A percentile compares a stretch with the other conserved stretches of the same genome.
Conservation (phyloP, 1,140 invertebrate species). For the Trypoxylus dichotomus region DNA sequence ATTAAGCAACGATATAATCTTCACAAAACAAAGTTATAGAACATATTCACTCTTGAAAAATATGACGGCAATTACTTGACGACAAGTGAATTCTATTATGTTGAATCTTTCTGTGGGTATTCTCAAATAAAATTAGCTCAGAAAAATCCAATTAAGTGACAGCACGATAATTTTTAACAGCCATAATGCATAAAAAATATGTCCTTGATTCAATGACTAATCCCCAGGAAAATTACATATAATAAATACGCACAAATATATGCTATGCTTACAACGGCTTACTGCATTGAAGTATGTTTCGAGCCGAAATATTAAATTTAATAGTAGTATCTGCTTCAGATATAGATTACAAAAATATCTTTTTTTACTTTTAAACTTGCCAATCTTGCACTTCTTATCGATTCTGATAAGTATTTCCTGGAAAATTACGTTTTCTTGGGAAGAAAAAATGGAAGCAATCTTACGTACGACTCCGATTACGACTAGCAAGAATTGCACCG, state of each 20-base stretch:
- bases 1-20: no score
- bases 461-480: not conserved
- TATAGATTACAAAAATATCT: not conserved
- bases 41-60: no score
- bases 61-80: not conserved
- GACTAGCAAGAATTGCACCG: not conserved
- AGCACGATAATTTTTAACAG: not conserved
- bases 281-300: not conserved
- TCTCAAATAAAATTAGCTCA: not conserved
- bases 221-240: not conserved
- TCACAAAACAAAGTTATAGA: no score
- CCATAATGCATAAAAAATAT: not conserved
- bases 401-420: not conserved
- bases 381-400: not conserved
- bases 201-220: slow-evolving; percentile 20
- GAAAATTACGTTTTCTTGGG: not conserved
- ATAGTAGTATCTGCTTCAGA: not conserved
- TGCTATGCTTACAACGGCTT: not conserved
- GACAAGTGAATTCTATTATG: no score
- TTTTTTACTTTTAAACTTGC: no score
- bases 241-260: not conserved
- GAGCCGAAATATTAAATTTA: not conserved
- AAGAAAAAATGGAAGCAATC: not conserved
- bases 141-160: not conserved
- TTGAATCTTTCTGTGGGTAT: no score